A percentile compares a stretch with the other conserved stretches of the same genome.
phyloP scores from a whole-genome alignment of 2,113 vertebrate species.

The Nerophis lumbriciformis region DNA sequence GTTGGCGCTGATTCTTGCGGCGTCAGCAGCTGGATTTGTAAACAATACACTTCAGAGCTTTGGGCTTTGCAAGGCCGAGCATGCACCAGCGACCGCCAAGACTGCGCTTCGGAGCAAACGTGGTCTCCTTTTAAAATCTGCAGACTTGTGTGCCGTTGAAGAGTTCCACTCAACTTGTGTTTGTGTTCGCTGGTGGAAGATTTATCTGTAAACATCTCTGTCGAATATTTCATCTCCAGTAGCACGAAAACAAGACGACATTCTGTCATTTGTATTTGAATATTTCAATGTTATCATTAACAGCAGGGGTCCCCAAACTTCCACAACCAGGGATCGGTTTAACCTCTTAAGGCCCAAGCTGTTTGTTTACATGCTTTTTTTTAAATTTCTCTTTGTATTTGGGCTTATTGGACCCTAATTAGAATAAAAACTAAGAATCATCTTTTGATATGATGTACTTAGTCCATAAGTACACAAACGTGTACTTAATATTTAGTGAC shows the following conservation, averaged over 20 bases:
- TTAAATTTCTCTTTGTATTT: too few species aligned
- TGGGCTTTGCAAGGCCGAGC: not conserved
- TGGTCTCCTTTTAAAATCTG: not conserved
- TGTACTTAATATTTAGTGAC: too few species aligned
- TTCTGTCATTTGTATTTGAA: constrained; percentile 8
- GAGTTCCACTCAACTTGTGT: constrained; percentile 12
- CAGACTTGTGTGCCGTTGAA: constrained; percentile 11
- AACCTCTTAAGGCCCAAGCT: too few species aligned
- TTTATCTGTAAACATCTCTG: constrained; percentile 49
- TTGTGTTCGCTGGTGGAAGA: not conserved
- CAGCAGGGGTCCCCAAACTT: too few species aligned
- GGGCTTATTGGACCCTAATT: too few species aligned
- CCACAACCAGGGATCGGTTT: too few species aligned
- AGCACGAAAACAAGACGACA: not conserved
- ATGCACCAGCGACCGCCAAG: not conserved
- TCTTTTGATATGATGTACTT: too few species aligned
- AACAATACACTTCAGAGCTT: not conserved
- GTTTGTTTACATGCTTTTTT: too few species aligned
- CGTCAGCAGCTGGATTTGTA: not conserved
- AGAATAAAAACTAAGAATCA: too few species aligned
- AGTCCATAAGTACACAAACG: too few species aligned
- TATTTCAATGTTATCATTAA: constrained; percentile 15
- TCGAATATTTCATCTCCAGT: constrained; percentile 65
- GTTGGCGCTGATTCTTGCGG: not conserved
- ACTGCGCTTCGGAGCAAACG: not conserved